Evolutionary conservation across 2,113 vertebrate species (phyloP).

Genomic region (Perca schrenkii): DNA sequence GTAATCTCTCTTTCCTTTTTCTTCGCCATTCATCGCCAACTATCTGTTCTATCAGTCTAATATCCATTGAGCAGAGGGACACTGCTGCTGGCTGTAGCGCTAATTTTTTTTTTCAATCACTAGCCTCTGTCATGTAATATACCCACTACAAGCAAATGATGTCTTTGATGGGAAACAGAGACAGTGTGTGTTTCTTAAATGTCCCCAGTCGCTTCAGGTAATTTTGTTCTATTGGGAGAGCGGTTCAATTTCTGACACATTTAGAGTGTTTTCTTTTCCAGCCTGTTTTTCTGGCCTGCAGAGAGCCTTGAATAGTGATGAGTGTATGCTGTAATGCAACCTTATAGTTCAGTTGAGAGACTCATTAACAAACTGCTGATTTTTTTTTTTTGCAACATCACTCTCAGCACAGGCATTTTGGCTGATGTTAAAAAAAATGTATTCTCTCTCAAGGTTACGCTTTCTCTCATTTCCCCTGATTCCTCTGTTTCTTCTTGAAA

Average conservation of each 20-base stretch:
- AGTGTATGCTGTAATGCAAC: conserved; percentile 58
- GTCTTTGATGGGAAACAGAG: conserved; percentile 52
- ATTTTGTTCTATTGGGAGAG: conserved; percentile 54
- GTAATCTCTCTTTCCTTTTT: conserved; percentile 11
- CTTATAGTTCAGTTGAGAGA: conserved; percentile 48
- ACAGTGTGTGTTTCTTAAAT: conserved; percentile 45
- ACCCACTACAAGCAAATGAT: conserved; percentile 55
- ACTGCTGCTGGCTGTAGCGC: conserved; percentile 4
- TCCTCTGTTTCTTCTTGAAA: conserved; percentile 68
- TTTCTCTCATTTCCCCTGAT: conserved; percentile 69
- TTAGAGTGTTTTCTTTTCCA: conserved; percentile 35
- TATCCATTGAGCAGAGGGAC: conserved; percentile 22
- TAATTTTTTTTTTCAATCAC: conserved; percentile 59
- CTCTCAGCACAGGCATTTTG: conserved; percentile 45
- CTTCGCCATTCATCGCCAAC: conserved; percentile 14
- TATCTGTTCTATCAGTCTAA: conserved; percentile 21
- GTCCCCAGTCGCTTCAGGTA: conserved; percentile 55
- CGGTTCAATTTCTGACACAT: conserved; percentile 60
- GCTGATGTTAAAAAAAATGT: conserved; percentile 52
- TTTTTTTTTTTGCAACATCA: conserved; percentile 37
- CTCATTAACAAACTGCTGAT: conserved; percentile 63
- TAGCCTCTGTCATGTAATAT: conserved; percentile 30
- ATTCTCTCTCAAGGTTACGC: conserved; percentile 71
- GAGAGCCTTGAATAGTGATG: conserved; percentile 64
- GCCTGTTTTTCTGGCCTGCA: conserved; percentile 29